These are phyloP conservation scores for Drosophila santomea DNA, from an alignment of 1,140 invertebrate species.

Conservation along the genomic window DNA sequence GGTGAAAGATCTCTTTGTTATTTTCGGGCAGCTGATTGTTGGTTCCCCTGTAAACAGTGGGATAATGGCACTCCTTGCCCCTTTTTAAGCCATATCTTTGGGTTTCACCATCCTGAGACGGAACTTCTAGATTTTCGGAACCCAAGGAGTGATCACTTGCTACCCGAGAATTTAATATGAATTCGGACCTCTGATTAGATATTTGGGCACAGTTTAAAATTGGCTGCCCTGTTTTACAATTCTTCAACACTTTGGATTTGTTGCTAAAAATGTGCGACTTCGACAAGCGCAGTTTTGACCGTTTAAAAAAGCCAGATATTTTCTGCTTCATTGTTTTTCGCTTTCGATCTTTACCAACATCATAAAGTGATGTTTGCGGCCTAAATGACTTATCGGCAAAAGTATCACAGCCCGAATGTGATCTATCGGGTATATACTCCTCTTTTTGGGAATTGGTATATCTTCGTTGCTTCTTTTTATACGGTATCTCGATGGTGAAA, in stretches of 20 bases:
- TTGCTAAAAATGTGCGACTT: background rate
- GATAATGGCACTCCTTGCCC: slow-evolving; percentile 13
- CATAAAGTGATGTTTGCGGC: background rate
- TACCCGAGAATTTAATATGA: background rate
- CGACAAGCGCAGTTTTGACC: slow-evolving; percentile 7
- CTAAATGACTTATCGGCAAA: background rate
- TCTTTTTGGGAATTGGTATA: too few species aligned
- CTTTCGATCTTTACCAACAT: background rate
- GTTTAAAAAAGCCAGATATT: slow-evolving; percentile 34
- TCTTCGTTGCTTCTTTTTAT: slow-evolving; percentile 11
- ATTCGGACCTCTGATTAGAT: background rate
- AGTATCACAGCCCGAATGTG: slow-evolving; percentile 23
- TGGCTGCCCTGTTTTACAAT: background rate
- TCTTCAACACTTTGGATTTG: background rate
- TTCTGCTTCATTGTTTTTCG: slow-evolving; percentile 18
- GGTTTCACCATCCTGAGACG: background rate
- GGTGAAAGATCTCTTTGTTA: background rate
- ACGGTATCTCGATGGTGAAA: slow-evolving; percentile 38
- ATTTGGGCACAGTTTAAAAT: background rate
- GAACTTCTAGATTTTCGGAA: background rate
- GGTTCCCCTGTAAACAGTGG: slow-evolving; percentile 29
- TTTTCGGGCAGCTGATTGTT: background rate
- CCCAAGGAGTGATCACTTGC: background rate
- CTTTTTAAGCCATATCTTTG: background rate
- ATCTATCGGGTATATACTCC: background rate